Conservation (phyloP, 2,797 vertebrate species). For the Buceros bicornis region DNA sequence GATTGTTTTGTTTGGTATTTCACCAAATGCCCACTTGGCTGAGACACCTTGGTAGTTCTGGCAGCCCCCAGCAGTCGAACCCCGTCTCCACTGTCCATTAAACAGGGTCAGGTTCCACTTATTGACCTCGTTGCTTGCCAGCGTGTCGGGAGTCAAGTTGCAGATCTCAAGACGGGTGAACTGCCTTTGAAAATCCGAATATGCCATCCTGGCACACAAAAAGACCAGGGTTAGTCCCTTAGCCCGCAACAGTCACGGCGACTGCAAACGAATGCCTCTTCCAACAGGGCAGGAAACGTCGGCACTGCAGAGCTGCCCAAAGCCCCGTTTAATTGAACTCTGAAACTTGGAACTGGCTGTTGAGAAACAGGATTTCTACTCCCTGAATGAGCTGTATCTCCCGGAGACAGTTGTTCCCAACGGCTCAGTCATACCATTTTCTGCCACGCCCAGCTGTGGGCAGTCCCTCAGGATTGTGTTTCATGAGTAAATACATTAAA, state of each 20-base stretch:
- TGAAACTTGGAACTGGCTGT: not conserved
- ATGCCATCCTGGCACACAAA: constrained; percentile 87
- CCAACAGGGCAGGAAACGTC: not conserved
- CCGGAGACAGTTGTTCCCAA: not conserved
- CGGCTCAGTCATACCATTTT: not conserved
- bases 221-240: not conserved
- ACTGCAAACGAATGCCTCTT: not conserved
- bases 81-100: constrained; percentile 84
- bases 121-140: constrained; percentile 79
- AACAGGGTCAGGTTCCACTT: constrained; percentile 88
- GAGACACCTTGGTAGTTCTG: constrained; percentile 85
- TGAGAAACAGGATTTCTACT: not conserved
- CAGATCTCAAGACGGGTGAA: constrained; percentile 91
- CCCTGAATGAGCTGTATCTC: not conserved
- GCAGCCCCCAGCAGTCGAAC: constrained; percentile 88
- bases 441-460: not conserved
- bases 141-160: constrained; percentile 87
- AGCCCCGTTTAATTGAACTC: not conserved
- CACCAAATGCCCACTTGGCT: not conserved
- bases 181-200: constrained; percentile 85
- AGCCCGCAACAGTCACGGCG: not conserved
- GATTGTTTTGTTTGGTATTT: not conserved
- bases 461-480: not conserved
- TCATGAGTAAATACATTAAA: not conserved
- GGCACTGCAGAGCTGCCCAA: not conserved